Evolutionary conservation across 1,140 invertebrate species (phyloP).

Genomic region (Platyscapa corneri): DNA sequence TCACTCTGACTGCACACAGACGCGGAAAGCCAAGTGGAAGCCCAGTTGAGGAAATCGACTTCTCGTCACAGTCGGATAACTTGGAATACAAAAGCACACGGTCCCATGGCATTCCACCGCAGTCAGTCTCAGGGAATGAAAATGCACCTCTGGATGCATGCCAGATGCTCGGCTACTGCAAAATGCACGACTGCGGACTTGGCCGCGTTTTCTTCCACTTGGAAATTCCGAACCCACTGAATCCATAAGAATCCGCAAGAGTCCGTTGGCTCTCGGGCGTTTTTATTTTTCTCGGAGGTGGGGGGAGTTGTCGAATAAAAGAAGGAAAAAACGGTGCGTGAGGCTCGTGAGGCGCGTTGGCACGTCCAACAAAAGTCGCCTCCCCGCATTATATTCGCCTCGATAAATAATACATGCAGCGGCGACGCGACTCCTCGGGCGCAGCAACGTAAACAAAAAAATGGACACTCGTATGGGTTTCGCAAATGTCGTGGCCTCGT

Average conservation of each 20-base stretch:
- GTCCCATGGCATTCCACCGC: background rate
- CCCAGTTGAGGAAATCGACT: background rate
- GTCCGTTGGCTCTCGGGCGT: too few species aligned
- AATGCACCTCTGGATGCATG: background rate
- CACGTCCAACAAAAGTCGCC: background rate
- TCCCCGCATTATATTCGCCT: background rate
- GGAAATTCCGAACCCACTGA: background rate
- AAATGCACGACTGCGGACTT: background rate
- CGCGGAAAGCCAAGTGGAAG: background rate
- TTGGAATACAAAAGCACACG: conserved; percentile 16
- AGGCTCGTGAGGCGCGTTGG: too few species aligned
- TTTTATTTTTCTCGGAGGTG: background rate
- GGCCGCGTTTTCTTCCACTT: background rate
- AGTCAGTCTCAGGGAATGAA: conserved; percentile 10
- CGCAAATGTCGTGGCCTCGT: conserved; percentile 15
- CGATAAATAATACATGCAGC: conserved; percentile 11
- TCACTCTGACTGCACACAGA: background rate
- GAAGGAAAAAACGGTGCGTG: too few species aligned
- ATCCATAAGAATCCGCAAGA: too few species aligned
- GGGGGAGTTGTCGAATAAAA: background rate
- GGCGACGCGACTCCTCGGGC: too few species aligned
- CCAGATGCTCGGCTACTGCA: background rate
- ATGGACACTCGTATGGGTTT: background rate
- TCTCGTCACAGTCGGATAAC: background rate
- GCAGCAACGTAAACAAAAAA: background rate